Evolutionary conservation across 2,797 vertebrate species (phyloP), one percentile per base, ranked within the genome.

Genomic region (Furcifer pardalis): DNA sequence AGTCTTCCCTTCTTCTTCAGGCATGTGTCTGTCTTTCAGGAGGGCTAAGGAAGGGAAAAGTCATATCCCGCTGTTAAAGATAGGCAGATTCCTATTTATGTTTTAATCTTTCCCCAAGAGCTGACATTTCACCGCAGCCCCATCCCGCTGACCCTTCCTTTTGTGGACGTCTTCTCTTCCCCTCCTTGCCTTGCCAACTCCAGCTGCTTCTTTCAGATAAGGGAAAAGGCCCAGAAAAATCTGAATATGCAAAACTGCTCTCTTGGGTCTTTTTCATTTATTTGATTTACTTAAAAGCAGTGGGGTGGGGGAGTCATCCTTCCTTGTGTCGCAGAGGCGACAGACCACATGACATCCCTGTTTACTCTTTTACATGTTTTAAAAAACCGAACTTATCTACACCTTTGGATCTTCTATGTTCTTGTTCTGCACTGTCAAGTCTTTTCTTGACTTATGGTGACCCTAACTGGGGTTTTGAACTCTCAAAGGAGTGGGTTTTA

Each of bases 21-120:
- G 30, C 65, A 73, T 40, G 42, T 19, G 32, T 7, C 76, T 72
- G 2, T n/a, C 77, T 79, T 84, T 72, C 83, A 73, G n/a, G 73
- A 4, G 32, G 44, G 32, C 63, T 72, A 9, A 37, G 66, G 78
- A 84, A 44, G 46, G 66, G 78, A 84, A 44, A 59, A 62, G 65
- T 84, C 27, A 19, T 63, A 44, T 40, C n/a, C 10, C 23, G 27
- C 42, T 73, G 32, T 79, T 79, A 27, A 37, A 84, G 56, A 25
- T n/a, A 73, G 68, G 40, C 13, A 21, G 66, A 60, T 69, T 42
- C 65, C 52, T 15, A 27, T 30, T 62, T 77, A 46, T 73, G 30
- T 73, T 73, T 79, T 79, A 62, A 79, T 62, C 56, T 49, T 49
- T 25, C 2, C 66, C 52, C 13, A 25, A 25, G 74, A 42, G 37